Percentiles rank a stretch among this genome's conserved stretches.
These are phyloP conservation scores for Danio choprae DNA, from an alignment of 2,797 vertebrate genomes.

Conservation along the genomic window DNA sequence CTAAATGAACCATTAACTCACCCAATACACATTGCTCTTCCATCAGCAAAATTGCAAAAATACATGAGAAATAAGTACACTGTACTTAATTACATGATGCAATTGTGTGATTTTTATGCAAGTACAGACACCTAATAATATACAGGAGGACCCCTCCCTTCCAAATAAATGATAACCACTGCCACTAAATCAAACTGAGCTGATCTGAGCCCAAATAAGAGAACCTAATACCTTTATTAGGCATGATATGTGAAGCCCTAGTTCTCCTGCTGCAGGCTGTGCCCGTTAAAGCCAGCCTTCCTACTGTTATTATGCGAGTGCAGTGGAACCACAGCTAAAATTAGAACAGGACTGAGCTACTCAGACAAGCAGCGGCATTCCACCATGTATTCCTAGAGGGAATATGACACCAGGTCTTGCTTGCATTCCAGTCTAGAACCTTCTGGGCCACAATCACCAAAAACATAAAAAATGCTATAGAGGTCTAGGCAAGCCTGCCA, in stretches of 20 bases:
- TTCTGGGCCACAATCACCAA: slow-evolving; percentile 48
- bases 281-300: slow-evolving; percentile 58
- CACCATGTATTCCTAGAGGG: slow-evolving; percentile 72
- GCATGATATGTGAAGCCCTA: slow-evolving; percentile 3
- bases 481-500: neutral
- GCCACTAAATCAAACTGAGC: neutral
- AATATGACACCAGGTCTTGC: slow-evolving; percentile 74
- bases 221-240: neutral
- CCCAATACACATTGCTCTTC: too few species aligned
- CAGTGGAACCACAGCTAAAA: slow-evolving; percentile 76
- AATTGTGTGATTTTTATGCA: too few species aligned
- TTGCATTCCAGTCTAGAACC: slow-evolving; percentile 58
- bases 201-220: neutral
- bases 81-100: too few species aligned
- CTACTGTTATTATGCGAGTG: slow-evolving; percentile 73
- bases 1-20: too few species aligned
- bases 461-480: slow-evolving; percentile 52
- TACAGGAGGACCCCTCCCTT: too few species aligned
- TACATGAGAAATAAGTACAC: too few species aligned
- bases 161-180: neutral
- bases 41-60: too few species aligned
- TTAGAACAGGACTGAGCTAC: slow-evolving; percentile 74
- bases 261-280: slow-evolving; percentile 11
- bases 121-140: too few species aligned
- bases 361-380: slow-evolving; percentile 79